These are phyloP conservation scores for Antennarius striatus DNA, from an alignment of 2,113 vertebrate species.

Conservation along the genomic window DNA sequence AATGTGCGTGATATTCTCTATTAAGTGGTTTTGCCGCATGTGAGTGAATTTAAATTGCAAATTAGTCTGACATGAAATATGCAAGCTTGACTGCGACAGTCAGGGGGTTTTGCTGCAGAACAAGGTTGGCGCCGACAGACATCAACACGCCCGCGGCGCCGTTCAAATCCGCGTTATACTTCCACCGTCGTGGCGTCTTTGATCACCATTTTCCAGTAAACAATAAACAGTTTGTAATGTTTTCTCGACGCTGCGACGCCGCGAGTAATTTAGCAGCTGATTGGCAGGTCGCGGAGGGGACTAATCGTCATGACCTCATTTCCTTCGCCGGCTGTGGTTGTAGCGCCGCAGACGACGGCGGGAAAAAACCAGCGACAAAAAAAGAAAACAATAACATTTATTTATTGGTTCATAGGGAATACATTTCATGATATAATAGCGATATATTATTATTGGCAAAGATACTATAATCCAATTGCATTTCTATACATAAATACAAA, in stretches of 20 bases:
- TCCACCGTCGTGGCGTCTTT: slow-evolving; percentile 23
- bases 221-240: slow-evolving; percentile 14
- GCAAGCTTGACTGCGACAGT: slow-evolving; percentile 30
- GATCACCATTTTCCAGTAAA: slow-evolving; percentile 33
- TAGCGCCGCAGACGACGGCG: neutral
- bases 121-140: slow-evolving; percentile 29
- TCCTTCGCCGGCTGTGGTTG: slow-evolving; percentile 12
- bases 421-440: slow-evolving; percentile 93
- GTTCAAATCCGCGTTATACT: neutral
- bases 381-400: slow-evolving; percentile 95
- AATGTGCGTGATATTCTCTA: neutral
- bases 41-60: slow-evolving; percentile 39
- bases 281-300: slow-evolving; percentile 25
- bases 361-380: slow-evolving; percentile 41
- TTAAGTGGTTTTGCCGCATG: neutral
- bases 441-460: slow-evolving; percentile 95
- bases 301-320: slow-evolving; percentile 4
- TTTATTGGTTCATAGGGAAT: slow-evolving; percentile 89
- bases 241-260: neutral
- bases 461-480: slow-evolving; percentile 98
- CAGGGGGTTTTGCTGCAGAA: slow-evolving; percentile 1
- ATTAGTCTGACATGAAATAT: slow-evolving; percentile 44
- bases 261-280: slow-evolving; percentile 14
- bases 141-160: slow-evolving; percentile 20
- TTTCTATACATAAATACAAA: slow-evolving; percentile 99